Evolutionary conservation across 2,888 invertebrate genomes (phyloP), one percentile per base, ranked within the genome.

Genomic region (Tiphia femorata): DNA sequence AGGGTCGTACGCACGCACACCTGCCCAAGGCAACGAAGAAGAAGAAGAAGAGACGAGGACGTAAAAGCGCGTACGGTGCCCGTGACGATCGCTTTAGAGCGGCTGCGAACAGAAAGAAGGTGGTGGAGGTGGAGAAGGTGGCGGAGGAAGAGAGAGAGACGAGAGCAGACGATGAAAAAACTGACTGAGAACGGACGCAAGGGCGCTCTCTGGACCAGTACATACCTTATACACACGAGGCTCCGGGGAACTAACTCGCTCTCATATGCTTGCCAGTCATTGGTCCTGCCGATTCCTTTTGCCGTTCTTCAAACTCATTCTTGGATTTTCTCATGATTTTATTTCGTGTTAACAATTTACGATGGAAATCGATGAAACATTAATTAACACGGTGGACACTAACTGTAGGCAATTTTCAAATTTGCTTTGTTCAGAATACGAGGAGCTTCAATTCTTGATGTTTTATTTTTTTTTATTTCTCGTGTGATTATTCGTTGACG

Each of bases 111-210:
- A 44, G n/a, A 59, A 58, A 54, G 65, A 62, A 54, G 62, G 67
- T 67, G 72, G 75, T 78, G 78, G 77, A 78, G 78, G 60, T 78
- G 73, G 78, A 78, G 78, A 78, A 78, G 74, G 76, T 77, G 75
- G 71, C 71, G 69, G 66, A n/a, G n/a, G 73, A 68, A n/a, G 58
- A 30, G 56, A 38, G 48, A 12, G 60, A 58, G 56, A 65, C 65
- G 57, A 61, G 67, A 69, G 72, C 76, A 78, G 78, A 78, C 78
- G 78, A 62, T 78, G 73, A 78, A 78, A 78, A 78, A 78, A 75
- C 77, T 77, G 75, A 72, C 71, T 68, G 66, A n/a, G n/a, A 75
- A 68, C 69, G 64, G 59, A 67, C 70, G 61, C 67, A 70, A 67
- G 67, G 71, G 71, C 64, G 67, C 70, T 67, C 54, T 54, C 67